These are phyloP conservation scores for Seira ritae DNA, from an alignment of 2,888 invertebrate species.

Conservation along the genomic window DNA sequence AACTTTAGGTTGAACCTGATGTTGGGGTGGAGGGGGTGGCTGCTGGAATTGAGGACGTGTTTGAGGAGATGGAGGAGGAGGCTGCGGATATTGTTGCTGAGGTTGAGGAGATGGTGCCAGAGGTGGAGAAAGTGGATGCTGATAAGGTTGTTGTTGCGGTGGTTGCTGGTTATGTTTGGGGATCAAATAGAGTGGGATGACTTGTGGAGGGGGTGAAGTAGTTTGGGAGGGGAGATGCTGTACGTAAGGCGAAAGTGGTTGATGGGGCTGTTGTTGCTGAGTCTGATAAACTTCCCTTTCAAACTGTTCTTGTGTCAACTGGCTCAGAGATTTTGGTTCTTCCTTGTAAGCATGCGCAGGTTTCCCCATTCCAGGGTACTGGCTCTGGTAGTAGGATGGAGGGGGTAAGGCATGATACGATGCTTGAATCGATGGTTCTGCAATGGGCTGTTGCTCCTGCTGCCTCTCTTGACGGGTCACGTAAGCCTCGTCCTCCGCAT, in stretches of 20 bases:
- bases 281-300: neutral
- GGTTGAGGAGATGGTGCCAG: conserved; percentile 2
- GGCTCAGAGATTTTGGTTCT: conserved; percentile 16
- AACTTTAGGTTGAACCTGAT: neutral
- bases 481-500: conserved; percentile 23
- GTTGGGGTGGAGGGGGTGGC: conserved; percentile 6
- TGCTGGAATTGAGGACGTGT: no score
- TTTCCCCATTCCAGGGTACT: no score
- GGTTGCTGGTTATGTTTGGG: conserved; percentile 32
- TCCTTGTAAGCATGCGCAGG: neutral
- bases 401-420: conserved; percentile 14
- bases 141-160: conserved; percentile 14
- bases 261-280: neutral
- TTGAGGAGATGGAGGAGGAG: neutral
- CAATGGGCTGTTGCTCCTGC: neutral
- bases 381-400: no score
- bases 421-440: neutral
- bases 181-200: neutral
- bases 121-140: conserved; percentile 5
- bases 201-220: neutral
- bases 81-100: conserved; percentile 13
- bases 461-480: neutral
- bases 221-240: neutral
- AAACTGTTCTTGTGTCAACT: conserved; percentile 15
- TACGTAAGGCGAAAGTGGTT: neutral